Conservation (phyloP, 2,888 invertebrate genomes). For the Spisula subtruncata region DNA sequence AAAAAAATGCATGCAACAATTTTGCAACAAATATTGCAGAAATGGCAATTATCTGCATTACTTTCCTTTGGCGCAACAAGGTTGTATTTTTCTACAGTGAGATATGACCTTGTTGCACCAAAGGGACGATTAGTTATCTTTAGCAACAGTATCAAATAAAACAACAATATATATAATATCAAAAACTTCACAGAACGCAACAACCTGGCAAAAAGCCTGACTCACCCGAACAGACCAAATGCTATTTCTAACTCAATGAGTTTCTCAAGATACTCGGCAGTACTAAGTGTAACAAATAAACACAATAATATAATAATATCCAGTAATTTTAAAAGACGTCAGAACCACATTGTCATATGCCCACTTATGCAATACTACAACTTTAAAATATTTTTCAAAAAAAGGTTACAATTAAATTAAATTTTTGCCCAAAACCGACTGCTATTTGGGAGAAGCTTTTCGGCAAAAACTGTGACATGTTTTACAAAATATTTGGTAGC, state of each 20-base stretch:
- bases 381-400: no score
- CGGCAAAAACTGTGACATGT: no score
- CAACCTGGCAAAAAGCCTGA: neutral
- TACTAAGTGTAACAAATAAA: constrained; percentile 34
- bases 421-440: no score
- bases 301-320: neutral
- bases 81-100: no score
- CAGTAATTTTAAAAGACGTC: neutral
- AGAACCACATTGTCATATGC: neutral
- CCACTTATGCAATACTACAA: constrained; percentile 83
- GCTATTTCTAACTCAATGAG: constrained; percentile 62
- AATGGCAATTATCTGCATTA: neutral
- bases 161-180: neutral
- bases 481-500: no score
- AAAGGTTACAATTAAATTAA: no score
- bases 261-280: constrained; percentile 58
- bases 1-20: neutral
- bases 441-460: no score
- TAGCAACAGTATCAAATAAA: neutral
- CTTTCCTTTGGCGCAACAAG: no score
- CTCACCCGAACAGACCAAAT: constrained; percentile 67
- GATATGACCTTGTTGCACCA: no score
- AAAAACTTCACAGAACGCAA: constrained; percentile 3
- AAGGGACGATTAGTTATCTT: no score
- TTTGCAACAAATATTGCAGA: neutral